Percentiles rank a stretch among this genome's conserved stretches.
Conservation (phyloP, 2,888 invertebrate species). For the Drosophila putrida region DNA sequence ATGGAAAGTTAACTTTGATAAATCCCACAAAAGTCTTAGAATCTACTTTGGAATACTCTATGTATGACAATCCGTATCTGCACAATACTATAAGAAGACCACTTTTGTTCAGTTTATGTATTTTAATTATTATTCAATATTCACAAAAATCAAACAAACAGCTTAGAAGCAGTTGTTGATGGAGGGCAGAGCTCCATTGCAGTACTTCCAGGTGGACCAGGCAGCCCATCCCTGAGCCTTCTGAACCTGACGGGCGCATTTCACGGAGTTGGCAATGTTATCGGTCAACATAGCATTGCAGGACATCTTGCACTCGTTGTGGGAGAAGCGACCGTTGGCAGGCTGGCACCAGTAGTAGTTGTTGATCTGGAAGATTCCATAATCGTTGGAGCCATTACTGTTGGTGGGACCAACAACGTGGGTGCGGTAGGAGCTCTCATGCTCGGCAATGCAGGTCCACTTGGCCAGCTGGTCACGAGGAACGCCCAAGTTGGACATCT, state of each 20-base stretch:
- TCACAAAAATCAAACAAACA: no score
- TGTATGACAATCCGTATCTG: no score
- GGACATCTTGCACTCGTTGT: constrained; percentile 68
- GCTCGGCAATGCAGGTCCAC: constrained; percentile 66
- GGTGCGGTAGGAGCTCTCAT: constrained; percentile 82
- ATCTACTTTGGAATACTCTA: no score
- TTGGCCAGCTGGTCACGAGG: constrained; percentile 53
- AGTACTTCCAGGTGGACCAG: no score
- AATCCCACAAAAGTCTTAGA: no score
- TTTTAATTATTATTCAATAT: no score
- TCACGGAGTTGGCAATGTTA: constrained; percentile 15
- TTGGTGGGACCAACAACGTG: constrained; percentile 85
- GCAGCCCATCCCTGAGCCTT: no score
- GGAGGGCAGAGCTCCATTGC: constrained; percentile 18
- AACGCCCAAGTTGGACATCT: constrained; percentile 65
- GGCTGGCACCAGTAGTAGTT: constrained; percentile 79
- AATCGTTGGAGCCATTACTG: constrained; percentile 84
- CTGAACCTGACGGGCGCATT: no score
- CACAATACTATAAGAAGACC: no score
- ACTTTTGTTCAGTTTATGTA: no score
- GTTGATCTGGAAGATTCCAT: constrained; percentile 82
- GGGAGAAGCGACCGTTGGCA: constrained; percentile 53
- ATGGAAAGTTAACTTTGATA: no score
- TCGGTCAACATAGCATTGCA: constrained; percentile 71
- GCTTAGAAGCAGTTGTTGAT: no score